These are phyloP conservation scores for Rhynchophorus ferrugineus DNA, from an alignment of 1,140 invertebrate genomes.

Conservation along the genomic window DNA sequence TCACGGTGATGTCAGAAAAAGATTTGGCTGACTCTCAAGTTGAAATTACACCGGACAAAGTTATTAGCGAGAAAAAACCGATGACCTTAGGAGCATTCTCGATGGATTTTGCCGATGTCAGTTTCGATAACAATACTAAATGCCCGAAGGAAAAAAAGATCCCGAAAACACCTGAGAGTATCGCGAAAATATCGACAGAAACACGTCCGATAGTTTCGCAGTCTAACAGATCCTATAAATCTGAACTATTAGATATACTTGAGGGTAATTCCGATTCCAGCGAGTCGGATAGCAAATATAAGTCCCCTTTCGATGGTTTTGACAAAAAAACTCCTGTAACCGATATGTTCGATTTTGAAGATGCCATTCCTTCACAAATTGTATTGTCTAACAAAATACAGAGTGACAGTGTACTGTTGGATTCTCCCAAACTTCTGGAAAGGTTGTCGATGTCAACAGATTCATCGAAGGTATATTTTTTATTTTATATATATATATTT, in stretches of 20 bases:
- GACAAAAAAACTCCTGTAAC: conserved; percentile 14
- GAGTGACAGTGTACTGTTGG: conserved; percentile 13
- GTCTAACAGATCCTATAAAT: conserved; percentile 16
- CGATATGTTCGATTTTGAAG: conserved; percentile 31
- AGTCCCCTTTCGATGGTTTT: conserved; percentile 11
- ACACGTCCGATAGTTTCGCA: conserved; percentile 6
- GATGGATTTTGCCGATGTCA: conserved; percentile 32
- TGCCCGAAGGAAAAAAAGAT: background rate
- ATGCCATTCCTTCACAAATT: conserved; percentile 32
- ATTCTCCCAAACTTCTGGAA: conserved; percentile 28
- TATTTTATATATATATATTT: background rate
- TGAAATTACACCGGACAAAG: conserved; percentile 33
- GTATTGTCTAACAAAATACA: conserved; percentile 24
- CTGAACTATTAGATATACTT: conserved; percentile 23
- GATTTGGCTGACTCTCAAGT: conserved; percentile 37
- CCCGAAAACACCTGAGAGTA: background rate
- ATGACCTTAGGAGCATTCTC: conserved; percentile 31
- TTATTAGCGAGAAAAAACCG: conserved; percentile 29
- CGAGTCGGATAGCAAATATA: conserved; percentile 12
- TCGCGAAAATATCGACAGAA: conserved; percentile 13
- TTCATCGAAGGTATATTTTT: conserved; percentile 7
- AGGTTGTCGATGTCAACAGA: conserved; percentile 22
- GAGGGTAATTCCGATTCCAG: conserved; percentile 24
- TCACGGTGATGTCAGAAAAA: conserved; percentile 37
- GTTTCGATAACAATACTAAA: conserved; percentile 4